These are phyloP conservation scores for Peromyscus polionotus DNA, from an alignment of 2,113 vertebrate species.

Conservation along the genomic window DNA sequence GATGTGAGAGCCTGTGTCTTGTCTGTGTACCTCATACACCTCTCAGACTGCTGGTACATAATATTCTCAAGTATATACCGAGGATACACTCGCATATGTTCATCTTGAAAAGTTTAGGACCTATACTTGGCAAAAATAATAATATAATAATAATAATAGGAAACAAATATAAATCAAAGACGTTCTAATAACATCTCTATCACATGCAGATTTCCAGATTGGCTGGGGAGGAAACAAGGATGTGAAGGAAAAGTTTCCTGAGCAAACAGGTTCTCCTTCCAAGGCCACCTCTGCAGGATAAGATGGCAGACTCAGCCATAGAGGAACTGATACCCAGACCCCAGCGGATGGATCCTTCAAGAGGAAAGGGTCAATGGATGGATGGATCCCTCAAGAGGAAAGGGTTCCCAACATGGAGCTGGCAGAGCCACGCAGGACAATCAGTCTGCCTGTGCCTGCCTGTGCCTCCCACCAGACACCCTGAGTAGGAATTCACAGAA, in stretches of 20 bases:
- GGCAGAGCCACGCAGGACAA: background rate
- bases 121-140: background rate
- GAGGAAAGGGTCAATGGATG: background rate
- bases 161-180: background rate
- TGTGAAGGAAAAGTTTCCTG: background rate
- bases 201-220: background rate
- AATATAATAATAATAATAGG: background rate
- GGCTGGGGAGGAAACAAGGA: background rate
- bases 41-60: background rate
- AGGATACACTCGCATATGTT: background rate
- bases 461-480: background rate
- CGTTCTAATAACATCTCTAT: background rate
- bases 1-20: background rate
- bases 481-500: background rate
- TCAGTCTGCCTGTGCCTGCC: background rate
- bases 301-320: background rate
- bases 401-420: background rate
- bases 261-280: background rate
- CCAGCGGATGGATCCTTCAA: background rate
- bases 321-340: background rate
- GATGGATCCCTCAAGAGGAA: conserved; percentile 21
- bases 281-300: background rate
- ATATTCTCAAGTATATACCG: conserved; percentile 11
- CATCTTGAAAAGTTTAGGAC: conserved; percentile 33
- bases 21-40: background rate